Percentiles rank a stretch among this genome's conserved stretches.
These are phyloP conservation scores for Drosophila sp. DNA, from an alignment of 1,140 invertebrate species.

Conservation along the genomic window DNA sequence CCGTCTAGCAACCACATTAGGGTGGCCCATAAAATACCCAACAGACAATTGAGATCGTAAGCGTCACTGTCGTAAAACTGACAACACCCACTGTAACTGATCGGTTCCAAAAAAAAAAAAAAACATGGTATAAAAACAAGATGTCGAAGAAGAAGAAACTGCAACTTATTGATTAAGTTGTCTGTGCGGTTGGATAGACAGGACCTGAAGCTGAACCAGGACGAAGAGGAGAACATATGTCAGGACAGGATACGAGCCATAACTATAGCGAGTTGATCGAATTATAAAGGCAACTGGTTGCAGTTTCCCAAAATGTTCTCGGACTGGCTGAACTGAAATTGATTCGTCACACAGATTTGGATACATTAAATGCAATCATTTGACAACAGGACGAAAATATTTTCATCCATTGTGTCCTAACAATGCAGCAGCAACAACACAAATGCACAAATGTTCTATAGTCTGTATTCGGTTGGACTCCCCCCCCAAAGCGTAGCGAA, in stretches of 20 bases:
- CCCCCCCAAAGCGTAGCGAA: conserved; percentile 80
- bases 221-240: conserved; percentile 41
- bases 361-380: conserved; percentile 85
- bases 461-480: conserved; percentile 47
- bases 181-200: conserved; percentile 48
- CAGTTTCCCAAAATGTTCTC: conserved; percentile 37
- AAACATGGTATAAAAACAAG: too few relatives aligned
- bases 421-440: conserved; percentile 57
- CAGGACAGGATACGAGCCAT: conserved; percentile 57
- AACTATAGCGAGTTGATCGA: conserved; percentile 55
- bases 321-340: conserved; percentile 44
- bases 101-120: conserved; percentile 12
- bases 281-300: conserved; percentile 75
- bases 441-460: conserved; percentile 17
- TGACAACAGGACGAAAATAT: conserved; percentile 84
- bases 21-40: conserved; percentile 42
- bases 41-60: conserved; percentile 4
- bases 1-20: conserved; percentile 45
- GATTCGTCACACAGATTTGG: conserved; percentile 84
- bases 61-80: conserved; percentile 45
- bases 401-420: conserved; percentile 83
- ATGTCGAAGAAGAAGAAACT: not conserved
- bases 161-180: conserved; percentile 56
- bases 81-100: conserved; percentile 56
- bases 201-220: conserved; percentile 7